Conservation (phyloP, 2,113 vertebrate genomes). For the Cephalopholis sonnerati region DNA sequence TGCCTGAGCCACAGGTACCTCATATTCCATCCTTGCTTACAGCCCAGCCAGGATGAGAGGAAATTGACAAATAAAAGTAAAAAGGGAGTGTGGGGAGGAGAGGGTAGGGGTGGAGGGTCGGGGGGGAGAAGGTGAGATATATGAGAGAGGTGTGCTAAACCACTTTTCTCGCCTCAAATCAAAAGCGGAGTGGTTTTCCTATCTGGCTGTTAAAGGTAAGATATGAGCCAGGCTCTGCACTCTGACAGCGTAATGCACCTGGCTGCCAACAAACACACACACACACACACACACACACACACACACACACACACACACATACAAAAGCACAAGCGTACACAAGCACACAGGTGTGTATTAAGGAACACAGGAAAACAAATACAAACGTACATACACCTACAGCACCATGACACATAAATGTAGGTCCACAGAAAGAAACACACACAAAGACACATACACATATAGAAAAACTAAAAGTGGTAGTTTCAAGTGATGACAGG, state of each 20-base stretch:
- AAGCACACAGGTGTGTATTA: slow-evolving; percentile 26
- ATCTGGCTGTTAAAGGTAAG: slow-evolving; percentile 77
- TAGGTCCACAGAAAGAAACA: slow-evolving; percentile 5
- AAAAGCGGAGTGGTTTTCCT: slow-evolving; percentile 79
- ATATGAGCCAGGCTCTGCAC: slow-evolving; percentile 67
- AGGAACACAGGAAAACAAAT: slow-evolving; percentile 27
- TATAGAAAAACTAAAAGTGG: slow-evolving; percentile 7
- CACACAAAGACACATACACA: slow-evolving; percentile 21
- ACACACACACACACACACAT: slow-evolving; percentile 4
- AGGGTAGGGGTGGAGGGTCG: neutral
- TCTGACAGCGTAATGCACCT: slow-evolving; percentile 72
- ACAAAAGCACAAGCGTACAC: neutral
- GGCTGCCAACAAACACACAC: slow-evolving; percentile 42
- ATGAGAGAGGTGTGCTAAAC: slow-evolving; percentile 73
- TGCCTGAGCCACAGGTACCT: slow-evolving; percentile 45
- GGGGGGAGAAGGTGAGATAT: slow-evolving; percentile 61
- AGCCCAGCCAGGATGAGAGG: slow-evolving; percentile 56
- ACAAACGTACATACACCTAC: slow-evolving; percentile 27
- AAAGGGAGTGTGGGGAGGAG: slow-evolving; percentile 25
- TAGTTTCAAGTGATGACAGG: slow-evolving; percentile 26
- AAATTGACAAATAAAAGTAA: slow-evolving; percentile 76
- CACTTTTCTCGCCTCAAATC: slow-evolving; percentile 76
- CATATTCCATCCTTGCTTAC: slow-evolving; percentile 51
- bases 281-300: slow-evolving; percentile 3
- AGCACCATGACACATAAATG: slow-evolving; percentile 19